Percentiles rank a stretch among this genome's conserved stretches.
phyloP scores from a whole-genome alignment of 2,113 vertebrate genomes.

The Oryzias celebensis region DNA sequence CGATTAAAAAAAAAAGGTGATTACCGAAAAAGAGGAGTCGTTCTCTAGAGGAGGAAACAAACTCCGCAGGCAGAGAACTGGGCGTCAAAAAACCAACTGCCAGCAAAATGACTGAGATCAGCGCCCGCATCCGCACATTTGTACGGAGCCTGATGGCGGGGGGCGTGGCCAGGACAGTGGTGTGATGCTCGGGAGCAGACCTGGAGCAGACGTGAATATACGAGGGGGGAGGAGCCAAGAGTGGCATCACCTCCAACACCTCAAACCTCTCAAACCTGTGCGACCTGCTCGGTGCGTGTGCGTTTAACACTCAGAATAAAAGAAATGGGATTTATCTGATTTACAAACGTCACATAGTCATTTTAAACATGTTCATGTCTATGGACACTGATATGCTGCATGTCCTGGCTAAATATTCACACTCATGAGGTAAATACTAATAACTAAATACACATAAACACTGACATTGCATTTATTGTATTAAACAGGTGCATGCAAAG shows the following conservation, averaged over 20 bases:
- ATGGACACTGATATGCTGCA: too few relatives aligned
- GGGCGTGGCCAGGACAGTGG: constrained; percentile 73
- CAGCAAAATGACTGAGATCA: constrained; percentile 14
- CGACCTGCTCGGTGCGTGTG: neutral
- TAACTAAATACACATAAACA: too few relatives aligned
- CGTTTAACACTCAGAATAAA: too few relatives aligned
- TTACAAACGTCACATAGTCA: too few relatives aligned
- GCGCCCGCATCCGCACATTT: constrained; percentile 23
- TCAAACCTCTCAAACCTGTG: neutral
- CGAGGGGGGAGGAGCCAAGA: constrained; percentile 57
- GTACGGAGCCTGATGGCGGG: constrained; percentile 25
- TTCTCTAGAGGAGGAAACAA: too few relatives aligned
- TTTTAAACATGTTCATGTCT: too few relatives aligned
- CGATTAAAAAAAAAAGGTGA: too few relatives aligned
- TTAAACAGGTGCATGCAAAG: too few relatives aligned
- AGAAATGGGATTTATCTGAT: neutral
- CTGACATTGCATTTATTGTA: too few relatives aligned
- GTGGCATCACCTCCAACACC: constrained; percentile 27
- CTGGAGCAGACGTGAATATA: constrained; percentile 32
- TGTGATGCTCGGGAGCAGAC: constrained; percentile 71
- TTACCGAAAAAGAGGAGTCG: too few relatives aligned
- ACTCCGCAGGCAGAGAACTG: neutral
- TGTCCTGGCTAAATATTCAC: too few relatives aligned
- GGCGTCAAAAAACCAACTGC: neutral
- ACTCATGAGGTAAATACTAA: too few relatives aligned